Conservation (phyloP, 2,113 vertebrate genomes). For the Tenebrosternarchus preto region DNA sequence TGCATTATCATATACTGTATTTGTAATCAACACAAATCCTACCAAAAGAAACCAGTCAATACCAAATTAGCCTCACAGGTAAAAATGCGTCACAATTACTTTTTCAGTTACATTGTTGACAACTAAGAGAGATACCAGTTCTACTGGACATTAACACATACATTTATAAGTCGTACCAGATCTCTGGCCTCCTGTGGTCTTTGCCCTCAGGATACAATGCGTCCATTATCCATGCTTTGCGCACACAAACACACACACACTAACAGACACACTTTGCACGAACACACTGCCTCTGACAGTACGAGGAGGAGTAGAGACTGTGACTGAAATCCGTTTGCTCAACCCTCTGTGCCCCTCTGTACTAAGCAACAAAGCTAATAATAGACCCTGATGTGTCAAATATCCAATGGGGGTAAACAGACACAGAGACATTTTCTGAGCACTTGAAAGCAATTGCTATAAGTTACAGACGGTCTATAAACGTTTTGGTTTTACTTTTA, state of each 20-base stretch:
- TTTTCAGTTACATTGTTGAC: conserved; percentile 26
- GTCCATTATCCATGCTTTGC: conserved; percentile 46
- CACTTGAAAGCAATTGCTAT: neutral
- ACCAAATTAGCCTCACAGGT: neutral
- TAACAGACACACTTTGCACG: conserved; percentile 20
- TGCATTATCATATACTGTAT: neutral
- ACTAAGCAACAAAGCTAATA: conserved; percentile 70
- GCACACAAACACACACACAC: conserved; percentile 29
- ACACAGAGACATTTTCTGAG: conserved; percentile 21
- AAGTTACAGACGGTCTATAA: neutral
- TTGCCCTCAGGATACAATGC: conserved; percentile 37
- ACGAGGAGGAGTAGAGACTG: conserved; percentile 39
- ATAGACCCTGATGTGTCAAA: conserved; percentile 70
- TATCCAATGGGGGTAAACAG: conserved; percentile 33
- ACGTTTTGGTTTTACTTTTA: neutral
- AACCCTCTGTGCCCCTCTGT: conserved; percentile 50
- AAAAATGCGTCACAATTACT: conserved; percentile 26
- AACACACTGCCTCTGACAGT: conserved; percentile 22
- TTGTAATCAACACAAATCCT: neutral
- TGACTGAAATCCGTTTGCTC: conserved; percentile 64
- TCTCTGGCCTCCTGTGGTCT: conserved; percentile 36
- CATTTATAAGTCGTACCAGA: conserved; percentile 51
- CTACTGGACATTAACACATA: conserved; percentile 39
- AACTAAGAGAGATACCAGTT: neutral
- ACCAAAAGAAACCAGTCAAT: neutral